These are phyloP conservation scores for Perdix hodgsoniae DNA, from an alignment of 2,797 vertebrate species.

Conservation along the genomic window DNA sequence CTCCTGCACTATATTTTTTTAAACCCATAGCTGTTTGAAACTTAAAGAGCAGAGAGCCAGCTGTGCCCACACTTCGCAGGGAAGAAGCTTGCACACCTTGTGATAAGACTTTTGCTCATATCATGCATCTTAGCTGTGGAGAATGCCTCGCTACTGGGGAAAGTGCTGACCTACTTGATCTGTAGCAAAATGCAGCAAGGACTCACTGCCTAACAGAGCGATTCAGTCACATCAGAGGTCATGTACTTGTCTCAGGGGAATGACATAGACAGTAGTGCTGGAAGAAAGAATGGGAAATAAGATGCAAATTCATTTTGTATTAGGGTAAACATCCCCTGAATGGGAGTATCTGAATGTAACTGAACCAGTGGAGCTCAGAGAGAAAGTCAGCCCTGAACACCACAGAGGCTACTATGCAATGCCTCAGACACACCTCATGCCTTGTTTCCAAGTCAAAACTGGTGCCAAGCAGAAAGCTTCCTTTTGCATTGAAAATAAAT, in stretches of 20 bases:
- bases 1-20: not conserved
- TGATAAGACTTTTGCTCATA: not conserved
- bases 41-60: accelerated
- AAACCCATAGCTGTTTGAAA: not conserved
- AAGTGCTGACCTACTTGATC: not conserved
- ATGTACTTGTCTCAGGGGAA: not conserved
- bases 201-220: not conserved
- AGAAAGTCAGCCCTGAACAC: not conserved
- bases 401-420: not conserved
- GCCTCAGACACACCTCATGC: not conserved
- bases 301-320: conserved; percentile 1
- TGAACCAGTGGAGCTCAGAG: not conserved
- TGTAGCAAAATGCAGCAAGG: not conserved
- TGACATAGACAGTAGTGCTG: not conserved
- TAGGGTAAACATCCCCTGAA: not conserved
- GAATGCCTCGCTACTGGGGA: not conserved
- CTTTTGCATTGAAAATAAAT: not conserved
- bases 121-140: not conserved
- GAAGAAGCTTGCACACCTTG: not conserved
- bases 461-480: not conserved
- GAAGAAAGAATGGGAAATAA: not conserved
- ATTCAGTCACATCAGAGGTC: not conserved
- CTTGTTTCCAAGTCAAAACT: not conserved
- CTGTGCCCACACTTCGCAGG: not conserved
- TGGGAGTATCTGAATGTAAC: not conserved